Conservation (phyloP, 30 jellyfish, hydroid and myxozoan species). For the Chrysaora quinquecirrha region DNA sequence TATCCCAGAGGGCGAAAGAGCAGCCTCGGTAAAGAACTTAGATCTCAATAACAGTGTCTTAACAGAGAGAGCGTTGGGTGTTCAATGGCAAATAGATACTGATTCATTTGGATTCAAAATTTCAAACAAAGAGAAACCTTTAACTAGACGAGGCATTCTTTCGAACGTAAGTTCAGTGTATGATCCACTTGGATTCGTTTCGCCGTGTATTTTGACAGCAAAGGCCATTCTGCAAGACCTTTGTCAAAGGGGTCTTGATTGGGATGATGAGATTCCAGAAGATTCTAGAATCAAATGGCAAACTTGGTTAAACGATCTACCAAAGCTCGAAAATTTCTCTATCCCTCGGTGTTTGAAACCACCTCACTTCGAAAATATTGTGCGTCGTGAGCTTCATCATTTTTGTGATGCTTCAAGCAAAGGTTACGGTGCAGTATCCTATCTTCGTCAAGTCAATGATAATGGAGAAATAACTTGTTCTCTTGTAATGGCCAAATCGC, state of each 20-base stretch:
- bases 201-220: constrained; percentile 23
- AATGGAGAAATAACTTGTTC: constrained; percentile 2
- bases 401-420: constrained; percentile 30
- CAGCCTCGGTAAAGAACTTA: constrained; percentile 14
- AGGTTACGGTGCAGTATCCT: constrained; percentile 45
- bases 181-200: constrained; percentile 42
- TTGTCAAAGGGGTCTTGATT: neutral
- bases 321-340: neutral
- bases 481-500: constrained; percentile 26
- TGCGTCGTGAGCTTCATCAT: constrained; percentile 6
- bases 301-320: constrained; percentile 18
- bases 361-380: neutral
- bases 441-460: constrained; percentile 6
- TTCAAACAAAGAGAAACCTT: neutral
- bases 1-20: constrained; percentile 33
- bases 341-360: constrained; percentile 36
- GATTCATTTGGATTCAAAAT: neutral
- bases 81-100: constrained; percentile 7
- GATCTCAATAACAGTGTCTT: neutral
- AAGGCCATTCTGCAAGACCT: constrained; percentile 36
- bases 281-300: neutral
- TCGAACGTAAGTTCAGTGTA: constrained; percentile 23
- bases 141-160: constrained; percentile 24
- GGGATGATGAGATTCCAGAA: constrained; percentile 48
- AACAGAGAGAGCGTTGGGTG: constrained; percentile 22